Base-by-base conservation (phyloP, 2,888 invertebrate species). In the Stenchaetothrips biformis region DNA sequence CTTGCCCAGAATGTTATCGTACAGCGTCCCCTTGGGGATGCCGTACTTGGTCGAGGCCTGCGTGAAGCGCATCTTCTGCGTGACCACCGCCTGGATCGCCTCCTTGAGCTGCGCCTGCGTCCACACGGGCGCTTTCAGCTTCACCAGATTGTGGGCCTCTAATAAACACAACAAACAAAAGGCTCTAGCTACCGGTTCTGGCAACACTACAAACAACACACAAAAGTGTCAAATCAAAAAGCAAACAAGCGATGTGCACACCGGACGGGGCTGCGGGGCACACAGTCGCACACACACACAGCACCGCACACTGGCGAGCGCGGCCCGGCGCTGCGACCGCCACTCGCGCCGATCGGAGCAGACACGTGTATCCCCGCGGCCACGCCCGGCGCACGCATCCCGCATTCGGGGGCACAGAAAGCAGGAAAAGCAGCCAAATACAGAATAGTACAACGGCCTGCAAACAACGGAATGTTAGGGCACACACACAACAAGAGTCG, bases 1-100 rank as follows among this genome's bases (percentile, higher is more conserved):
- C 87, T 93, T 93, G 7, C 93, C 93, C 82, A 93, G 87, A 84
- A 93, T 93, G 85, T 93, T 93, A 87, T 93, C 93, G 87, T 93
- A 93, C 59, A 93, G 88, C 0, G 93, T 93, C 80, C 93, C 93
- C 86, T 93, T 93, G 0, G 93, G 93, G 85, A 93, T 93, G 81
- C 92, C 91, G 87, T 90, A 93, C 84, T 90, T 89, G 25, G 91
- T 89, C 18, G 93, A 91, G 0, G 93, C 93, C 86, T 93, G 92
- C 7, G 93, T 93, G 87, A 94, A 93, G 82, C 93, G 90, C 92
- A 93, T 92, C 86, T 90, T 90, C 87, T 93, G 93, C 6, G 91
- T 91, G 83, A 93, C 91, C 79, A 93, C 93, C 0, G 93, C 93
- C 84, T 92, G 91, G 82, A 94, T 92, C 78, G 93, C 93, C 85